Percentiles rank a stretch among this genome's conserved stretches.
Evolutionary conservation across 2,113 vertebrate species (phyloP).

Genomic region (Sturnira hondurensis): DNA sequence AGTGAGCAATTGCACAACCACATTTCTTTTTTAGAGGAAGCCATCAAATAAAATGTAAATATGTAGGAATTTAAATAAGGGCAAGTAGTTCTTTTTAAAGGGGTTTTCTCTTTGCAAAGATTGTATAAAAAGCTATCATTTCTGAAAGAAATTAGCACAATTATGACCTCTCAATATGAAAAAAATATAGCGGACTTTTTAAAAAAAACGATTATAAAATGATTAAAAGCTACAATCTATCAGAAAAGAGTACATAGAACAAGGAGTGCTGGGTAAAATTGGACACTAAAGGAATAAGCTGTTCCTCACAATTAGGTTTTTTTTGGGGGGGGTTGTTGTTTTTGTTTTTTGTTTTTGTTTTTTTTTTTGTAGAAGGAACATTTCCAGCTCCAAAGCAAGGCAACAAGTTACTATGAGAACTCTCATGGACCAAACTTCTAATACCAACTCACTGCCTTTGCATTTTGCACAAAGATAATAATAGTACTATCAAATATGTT

Average conservation of each 20-base stretch:
- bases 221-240: conserved; percentile 2
- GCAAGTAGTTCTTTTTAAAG: background rate
- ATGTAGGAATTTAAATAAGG: background rate
- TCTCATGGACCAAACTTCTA: background rate
- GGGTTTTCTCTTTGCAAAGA: background rate
- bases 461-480: background rate
- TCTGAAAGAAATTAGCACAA: background rate
- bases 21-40: conserved; percentile 70
- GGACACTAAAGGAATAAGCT: background rate
- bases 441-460: background rate
- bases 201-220: conserved; percentile 14
- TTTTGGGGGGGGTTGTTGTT: too few species aligned
- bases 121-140: background rate
- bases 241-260: background rate
- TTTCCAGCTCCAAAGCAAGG: background rate
- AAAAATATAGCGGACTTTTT: background rate
- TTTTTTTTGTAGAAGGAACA: background rate
- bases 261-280: background rate
- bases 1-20: conserved; percentile 15
- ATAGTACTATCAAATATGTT: background rate
- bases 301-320: background rate
- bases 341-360: too few species aligned
- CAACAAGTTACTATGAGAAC: background rate
- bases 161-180: background rate
- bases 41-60: conserved; percentile 52